These are phyloP conservation scores for Catamblyrhynchus diadema DNA, from an alignment of 2,797 vertebrate genomes.

Conservation along the genomic window DNA sequence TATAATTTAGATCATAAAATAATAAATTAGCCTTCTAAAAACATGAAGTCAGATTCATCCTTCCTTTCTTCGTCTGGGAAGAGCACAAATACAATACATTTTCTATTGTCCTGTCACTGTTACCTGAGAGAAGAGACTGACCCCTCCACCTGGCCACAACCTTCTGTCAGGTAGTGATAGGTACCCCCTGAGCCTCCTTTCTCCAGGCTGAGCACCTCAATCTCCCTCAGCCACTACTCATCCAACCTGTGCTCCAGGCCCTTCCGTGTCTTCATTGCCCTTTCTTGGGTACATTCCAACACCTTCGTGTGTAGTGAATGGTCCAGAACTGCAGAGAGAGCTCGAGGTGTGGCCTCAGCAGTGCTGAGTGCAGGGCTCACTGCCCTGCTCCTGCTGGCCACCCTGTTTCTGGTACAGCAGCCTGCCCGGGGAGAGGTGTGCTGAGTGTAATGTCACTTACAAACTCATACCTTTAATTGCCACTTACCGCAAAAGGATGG, in stretches of 20 bases:
- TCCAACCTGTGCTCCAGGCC: background rate
- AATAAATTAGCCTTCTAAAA: too few species aligned
- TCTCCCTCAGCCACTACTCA: background rate
- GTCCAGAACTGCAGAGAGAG: background rate
- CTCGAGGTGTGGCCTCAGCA: rapidly evolving
- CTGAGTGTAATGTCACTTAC: background rate
- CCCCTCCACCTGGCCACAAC: background rate
- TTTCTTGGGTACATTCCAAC: background rate
- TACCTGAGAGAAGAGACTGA: background rate
- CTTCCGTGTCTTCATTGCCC: background rate
- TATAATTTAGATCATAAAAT: too few species aligned
- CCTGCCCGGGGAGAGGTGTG: background rate
- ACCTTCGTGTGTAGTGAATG: background rate
- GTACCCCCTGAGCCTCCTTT: background rate
- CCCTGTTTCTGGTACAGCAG: background rate
- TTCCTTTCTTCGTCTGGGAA: too few species aligned
- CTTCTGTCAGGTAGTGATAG: background rate
- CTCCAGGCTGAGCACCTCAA: background rate
- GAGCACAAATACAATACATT: background rate
- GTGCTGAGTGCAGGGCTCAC: background rate
- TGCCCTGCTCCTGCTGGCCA: background rate
- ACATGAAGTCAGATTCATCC: too few species aligned
- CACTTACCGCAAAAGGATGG: background rate
- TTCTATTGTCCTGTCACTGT: background rate
- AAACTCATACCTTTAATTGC: background rate